phyloP scores from a whole-genome alignment of 2,888 invertebrate species.

The Pristionchus arcanus region DNA sequence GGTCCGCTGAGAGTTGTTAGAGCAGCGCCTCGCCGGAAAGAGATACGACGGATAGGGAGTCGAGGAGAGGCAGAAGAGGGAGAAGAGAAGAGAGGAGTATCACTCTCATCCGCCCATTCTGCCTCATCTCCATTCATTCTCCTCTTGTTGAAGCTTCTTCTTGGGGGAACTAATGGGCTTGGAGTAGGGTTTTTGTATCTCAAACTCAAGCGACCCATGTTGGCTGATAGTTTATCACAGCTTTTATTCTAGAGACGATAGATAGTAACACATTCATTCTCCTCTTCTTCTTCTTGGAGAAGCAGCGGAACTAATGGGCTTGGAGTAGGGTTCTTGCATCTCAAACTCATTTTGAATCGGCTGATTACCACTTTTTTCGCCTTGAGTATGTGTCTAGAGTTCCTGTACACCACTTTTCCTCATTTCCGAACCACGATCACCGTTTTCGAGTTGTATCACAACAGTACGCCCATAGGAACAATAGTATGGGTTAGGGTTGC shows the following conservation, averaged over 20 bases:
- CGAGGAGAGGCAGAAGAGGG: background rate
- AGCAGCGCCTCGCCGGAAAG: background rate
- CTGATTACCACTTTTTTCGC: no score
- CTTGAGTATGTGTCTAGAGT: no score
- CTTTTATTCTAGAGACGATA: no score
- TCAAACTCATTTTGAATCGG: no score
- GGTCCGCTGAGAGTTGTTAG: conserved; percentile 11
- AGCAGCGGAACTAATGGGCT: conserved; percentile 11
- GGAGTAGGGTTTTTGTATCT: background rate
- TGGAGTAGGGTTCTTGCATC: background rate
- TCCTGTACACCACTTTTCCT: no score
- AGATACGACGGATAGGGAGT: background rate
- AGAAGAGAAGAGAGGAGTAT: conserved; percentile 11
- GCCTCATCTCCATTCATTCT: background rate
- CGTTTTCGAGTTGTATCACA: no score
- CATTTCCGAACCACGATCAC: no score
- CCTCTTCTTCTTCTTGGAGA: background rate
- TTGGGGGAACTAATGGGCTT: background rate
- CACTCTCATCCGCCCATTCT: background rate
- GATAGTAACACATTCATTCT: no score
- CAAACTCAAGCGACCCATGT: background rate
- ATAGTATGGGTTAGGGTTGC: no score
- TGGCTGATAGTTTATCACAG: background rate
- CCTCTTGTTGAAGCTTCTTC: background rate
- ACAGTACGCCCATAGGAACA: no score